These are phyloP conservation scores for Dendrolimus houi DNA, from an alignment of 2,888 invertebrate genomes.

Conservation along the genomic window DNA sequence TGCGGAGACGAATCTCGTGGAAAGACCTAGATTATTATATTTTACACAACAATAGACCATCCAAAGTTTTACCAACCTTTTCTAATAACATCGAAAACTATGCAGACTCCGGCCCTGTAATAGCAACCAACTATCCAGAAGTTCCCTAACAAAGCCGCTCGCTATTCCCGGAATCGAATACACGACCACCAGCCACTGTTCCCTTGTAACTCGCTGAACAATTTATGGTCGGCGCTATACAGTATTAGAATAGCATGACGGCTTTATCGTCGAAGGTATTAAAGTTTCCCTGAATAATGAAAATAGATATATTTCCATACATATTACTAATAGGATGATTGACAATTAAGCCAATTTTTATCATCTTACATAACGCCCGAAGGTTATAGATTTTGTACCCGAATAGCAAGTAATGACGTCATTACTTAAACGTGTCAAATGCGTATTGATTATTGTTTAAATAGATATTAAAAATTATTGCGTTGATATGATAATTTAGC, in stretches of 20 bases:
- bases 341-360: too few relatives aligned
- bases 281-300: too few relatives aligned
- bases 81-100: not conserved
- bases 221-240: slow-evolving; percentile 1
- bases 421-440: too few relatives aligned
- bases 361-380: too few relatives aligned
- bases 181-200: slow-evolving; percentile 5
- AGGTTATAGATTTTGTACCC: too few relatives aligned
- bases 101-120: not conserved
- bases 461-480: too few relatives aligned
- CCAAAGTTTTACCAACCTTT: too few relatives aligned
- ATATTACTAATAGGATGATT: too few relatives aligned
- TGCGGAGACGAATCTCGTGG: not conserved
- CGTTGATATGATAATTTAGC: too few relatives aligned
- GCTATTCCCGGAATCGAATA: slow-evolving; percentile 11
- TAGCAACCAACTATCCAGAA: slow-evolving; percentile 10
- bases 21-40: not conserved
- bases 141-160: slow-evolving; percentile 11
- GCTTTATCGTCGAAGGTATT: not conserved
- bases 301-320: too few relatives aligned
- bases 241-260: not conserved
- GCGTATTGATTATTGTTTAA: too few relatives aligned
- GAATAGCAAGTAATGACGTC: too few relatives aligned
- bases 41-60: not conserved
- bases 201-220: slow-evolving; percentile 3